Evolutionary conservation across 2,797 vertebrate species (phyloP), one percentile per base, ranked within the genome.

Genomic region (Arremon brunneinucha): DNA sequence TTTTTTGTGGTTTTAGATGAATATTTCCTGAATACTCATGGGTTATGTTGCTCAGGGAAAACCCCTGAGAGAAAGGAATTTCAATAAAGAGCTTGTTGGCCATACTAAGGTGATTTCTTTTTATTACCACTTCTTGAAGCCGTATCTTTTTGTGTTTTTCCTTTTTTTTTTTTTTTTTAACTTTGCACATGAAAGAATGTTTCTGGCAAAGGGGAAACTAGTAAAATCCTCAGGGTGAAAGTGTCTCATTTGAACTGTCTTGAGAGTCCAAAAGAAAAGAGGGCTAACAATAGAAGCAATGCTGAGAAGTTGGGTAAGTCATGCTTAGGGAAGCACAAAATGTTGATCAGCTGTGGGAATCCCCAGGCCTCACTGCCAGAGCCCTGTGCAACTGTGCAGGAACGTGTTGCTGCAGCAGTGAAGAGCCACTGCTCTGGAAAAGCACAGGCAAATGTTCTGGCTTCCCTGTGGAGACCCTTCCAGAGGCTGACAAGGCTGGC

Each of bases 251-350:
- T 83, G 68, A 55, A 49, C 60, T 88, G 78, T 65, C 83, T 91
- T 93, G 69, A 93, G 94, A 83, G 43, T 65, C 37, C 20, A 82
- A 83, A 81, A 96, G 55, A 79, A 89, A 90, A 95, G 47, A 83
- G 34, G 28, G 56, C 89, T 89, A 56, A 63, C 49, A 83, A 46
- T 37, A 86, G 81, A 74, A 94, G 59, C 41, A 82, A 65, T 76
- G 28, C 71, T 53, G 92, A 93, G 60, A 74, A 83, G 57, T 17
- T 82, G 78, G 57, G 77, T 72, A 92, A 83, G 47, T 56, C 59
- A 27, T 10, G 18, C 86, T 49, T 57, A 65, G 92, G 85, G 94
- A 78, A 85, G 63, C 24, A 77, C 49, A 83, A 84, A 75, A 59
- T 17, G 34, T 32, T 62, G 69, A 43, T 35, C 23, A 41, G 69